Conservation (phyloP, 2,888 invertebrate genomes). For the Magallana nippona region DNA sequence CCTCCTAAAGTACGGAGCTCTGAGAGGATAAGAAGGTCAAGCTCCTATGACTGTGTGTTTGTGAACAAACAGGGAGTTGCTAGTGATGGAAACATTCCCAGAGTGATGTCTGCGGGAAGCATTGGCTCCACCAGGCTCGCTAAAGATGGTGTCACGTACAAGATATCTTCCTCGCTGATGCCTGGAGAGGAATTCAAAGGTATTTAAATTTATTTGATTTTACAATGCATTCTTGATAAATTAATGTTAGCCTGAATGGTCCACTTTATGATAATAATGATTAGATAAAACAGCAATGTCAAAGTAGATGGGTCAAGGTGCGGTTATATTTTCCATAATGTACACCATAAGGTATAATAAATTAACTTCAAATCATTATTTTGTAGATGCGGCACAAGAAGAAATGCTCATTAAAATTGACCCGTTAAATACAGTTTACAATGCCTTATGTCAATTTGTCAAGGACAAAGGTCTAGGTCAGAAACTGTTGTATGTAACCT, state of each 20-base stretch:
- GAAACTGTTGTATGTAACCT: not conserved
- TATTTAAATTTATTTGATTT: not conserved
- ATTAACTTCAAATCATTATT: too few species aligned
- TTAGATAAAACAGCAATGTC: too few species aligned
- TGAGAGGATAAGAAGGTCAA: conserved; percentile 18
- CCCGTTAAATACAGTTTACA: not conserved
- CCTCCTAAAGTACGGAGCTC: not conserved
- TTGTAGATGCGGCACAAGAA: not conserved
- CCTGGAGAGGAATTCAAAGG: not conserved
- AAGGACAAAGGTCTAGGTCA: not conserved
- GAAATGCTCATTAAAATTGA: not conserved
- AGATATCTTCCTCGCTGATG: not conserved
- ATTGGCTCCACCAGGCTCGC: not conserved
- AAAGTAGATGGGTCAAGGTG: too few species aligned
- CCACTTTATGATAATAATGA: too few species aligned
- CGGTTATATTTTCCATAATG: too few species aligned
- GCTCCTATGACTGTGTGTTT: conserved; percentile 38
- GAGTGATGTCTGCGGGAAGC: not conserved
- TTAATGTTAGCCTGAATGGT: not conserved
- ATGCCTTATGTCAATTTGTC: not conserved
- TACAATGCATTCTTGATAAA: not conserved
- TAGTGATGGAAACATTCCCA: not conserved
- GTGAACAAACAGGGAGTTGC: not conserved
- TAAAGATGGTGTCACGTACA: not conserved
- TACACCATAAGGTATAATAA: too few species aligned